These are phyloP conservation scores for Erebia epiphron DNA, from an alignment of 2,888 invertebrate species.

Conservation along the genomic window DNA sequence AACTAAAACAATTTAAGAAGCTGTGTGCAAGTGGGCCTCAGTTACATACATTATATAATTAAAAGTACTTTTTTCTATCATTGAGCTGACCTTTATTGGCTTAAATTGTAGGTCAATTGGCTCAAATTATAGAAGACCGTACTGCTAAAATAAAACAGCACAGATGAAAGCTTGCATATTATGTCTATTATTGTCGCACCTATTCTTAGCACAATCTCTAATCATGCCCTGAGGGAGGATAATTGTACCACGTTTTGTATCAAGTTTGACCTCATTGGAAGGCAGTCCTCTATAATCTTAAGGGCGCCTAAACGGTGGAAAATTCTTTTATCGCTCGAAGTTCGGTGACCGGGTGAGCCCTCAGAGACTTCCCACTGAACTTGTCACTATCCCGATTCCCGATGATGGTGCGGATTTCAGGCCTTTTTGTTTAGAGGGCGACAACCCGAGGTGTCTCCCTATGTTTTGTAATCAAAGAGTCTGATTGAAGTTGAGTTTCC, in stretches of 20 bases:
- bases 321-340: background rate
- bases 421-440: constrained; percentile 6
- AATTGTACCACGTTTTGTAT: background rate
- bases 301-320: background rate
- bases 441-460: background rate
- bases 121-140: too few relatives aligned
- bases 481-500: background rate
- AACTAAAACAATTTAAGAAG: too few relatives aligned
- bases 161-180: too few relatives aligned
- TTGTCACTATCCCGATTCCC: constrained; percentile 15
- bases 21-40: too few relatives aligned
- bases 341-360: constrained; percentile 5
- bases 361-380: constrained; percentile 2
- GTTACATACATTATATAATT: too few relatives aligned
- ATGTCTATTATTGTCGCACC: background rate
- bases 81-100: too few relatives aligned
- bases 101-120: too few relatives aligned
- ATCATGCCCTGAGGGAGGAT: background rate
- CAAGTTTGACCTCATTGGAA: background rate
- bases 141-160: too few relatives aligned
- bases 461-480: background rate
- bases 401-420: constrained; percentile 14
- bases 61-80: too few relatives aligned
- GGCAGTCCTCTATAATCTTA: background rate
- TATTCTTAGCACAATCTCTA: background rate